Evolutionary conservation across 2,797 vertebrate species (phyloP).

Genomic region (Eutrigla gurnardus): DNA sequence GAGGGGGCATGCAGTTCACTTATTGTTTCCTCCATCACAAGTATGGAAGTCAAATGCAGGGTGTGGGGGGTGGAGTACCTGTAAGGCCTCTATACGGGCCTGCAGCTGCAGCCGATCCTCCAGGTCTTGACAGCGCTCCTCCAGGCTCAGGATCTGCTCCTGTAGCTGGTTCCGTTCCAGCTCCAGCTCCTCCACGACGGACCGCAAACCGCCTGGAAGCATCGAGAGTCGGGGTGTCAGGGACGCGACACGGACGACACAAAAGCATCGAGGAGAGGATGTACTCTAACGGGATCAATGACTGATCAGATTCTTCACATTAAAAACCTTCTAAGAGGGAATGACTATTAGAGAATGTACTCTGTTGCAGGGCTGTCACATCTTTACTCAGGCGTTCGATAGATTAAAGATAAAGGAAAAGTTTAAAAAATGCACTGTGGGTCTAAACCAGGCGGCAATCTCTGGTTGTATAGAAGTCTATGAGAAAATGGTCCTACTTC

Average conservation of each 20-base stretch:
- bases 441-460: too few species aligned
- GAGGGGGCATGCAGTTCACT: conserved; percentile 69
- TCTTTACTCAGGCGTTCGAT: too few species aligned
- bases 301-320: background rate
- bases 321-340: conserved; percentile 9
- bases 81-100: conserved; percentile 89
- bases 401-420: too few species aligned
- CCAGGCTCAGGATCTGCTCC: conserved; percentile 92
- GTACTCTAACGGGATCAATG: too few species aligned
- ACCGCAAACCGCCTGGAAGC: conserved; percentile 84
- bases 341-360: background rate
- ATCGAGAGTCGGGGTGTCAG: background rate
- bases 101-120: conserved; percentile 92
- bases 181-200: conserved; percentile 92
- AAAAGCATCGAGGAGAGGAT: background rate
- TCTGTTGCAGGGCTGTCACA: background rate
- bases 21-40: conserved; percentile 22
- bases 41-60: conserved; percentile 1
- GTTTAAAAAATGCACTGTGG: too few species aligned
- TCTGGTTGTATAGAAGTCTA: too few species aligned
- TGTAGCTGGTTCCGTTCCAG: conserved; percentile 93
- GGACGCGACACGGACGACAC: too few species aligned
- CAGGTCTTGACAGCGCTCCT: conserved; percentile 90
- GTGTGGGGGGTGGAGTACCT: conserved; percentile 78
- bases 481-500: too few species aligned